A percentile compares a stretch with the other conserved stretches of the same genome.
Conservation (phyloP, 2,888 invertebrate species). For the Ochropacha duplaris region DNA sequence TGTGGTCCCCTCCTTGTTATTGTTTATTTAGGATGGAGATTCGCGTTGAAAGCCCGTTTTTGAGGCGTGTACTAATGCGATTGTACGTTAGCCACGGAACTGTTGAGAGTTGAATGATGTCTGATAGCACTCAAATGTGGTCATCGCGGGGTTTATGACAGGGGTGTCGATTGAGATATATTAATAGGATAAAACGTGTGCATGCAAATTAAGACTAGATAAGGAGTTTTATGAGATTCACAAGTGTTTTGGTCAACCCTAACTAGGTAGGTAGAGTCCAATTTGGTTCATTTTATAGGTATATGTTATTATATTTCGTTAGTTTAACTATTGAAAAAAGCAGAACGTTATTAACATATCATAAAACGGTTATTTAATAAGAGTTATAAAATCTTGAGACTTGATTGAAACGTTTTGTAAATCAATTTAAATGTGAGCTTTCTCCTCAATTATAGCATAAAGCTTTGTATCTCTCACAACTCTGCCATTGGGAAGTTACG, state of each 20-base stretch:
- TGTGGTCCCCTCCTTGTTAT: constrained; percentile 72
- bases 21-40: constrained; percentile 81
- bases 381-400: background rate
- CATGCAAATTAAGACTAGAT: constrained; percentile 19
- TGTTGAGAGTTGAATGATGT: constrained; percentile 46
- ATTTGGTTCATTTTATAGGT: background rate
- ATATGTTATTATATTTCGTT: no score
- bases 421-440: background rate
- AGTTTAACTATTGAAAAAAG: background rate
- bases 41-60: constrained; percentile 74
- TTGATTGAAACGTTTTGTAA: background rate
- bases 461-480: background rate
- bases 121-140: constrained; percentile 48
- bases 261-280: background rate
- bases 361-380: background rate
- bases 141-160: constrained; percentile 33
- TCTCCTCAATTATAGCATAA: background rate
- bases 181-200: constrained; percentile 35
- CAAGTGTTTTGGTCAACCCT: background rate
- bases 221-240: constrained; percentile 11
- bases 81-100: constrained; percentile 64
- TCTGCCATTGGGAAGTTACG: constrained; percentile 9
- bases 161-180: constrained; percentile 45
- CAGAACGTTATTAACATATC: background rate
- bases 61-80: constrained; percentile 78